Evolutionary conservation across 2,797 vertebrate genomes (phyloP).

Genomic region (Austrolebias charrua): DNA sequence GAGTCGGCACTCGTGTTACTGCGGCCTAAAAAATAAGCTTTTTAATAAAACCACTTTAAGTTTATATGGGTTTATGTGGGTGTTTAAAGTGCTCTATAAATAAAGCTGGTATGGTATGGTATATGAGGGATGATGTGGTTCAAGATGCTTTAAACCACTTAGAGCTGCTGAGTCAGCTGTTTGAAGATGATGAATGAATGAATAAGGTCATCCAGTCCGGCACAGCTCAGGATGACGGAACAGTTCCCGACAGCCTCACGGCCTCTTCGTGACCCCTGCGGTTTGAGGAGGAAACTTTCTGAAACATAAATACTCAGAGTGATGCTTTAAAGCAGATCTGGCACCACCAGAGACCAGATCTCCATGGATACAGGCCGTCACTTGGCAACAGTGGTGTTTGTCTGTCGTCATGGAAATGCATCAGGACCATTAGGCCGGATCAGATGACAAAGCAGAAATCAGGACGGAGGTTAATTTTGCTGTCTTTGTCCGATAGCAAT

Average conservation of each 20-base stretch:
- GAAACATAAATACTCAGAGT: background rate
- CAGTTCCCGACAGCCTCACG: background rate
- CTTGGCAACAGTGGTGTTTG: slow-evolving; percentile 64
- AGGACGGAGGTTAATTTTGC: background rate
- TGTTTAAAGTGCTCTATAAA: no score
- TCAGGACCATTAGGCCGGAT: slow-evolving; percentile 1
- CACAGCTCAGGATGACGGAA: slow-evolving; percentile 22
- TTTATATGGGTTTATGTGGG: no score
- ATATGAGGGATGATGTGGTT: background rate
- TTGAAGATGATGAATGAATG: background rate
- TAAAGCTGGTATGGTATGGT: no score
- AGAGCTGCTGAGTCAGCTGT: background rate
- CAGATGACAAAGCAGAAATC: slow-evolving; percentile 11
- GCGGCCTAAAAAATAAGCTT: background rate
- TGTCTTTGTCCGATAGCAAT: background rate
- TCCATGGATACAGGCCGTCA: slow-evolving; percentile 59
- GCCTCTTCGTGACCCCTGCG: slow-evolving; percentile 28
- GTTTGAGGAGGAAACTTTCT: slow-evolving; percentile 9
- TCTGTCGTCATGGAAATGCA: slow-evolving; percentile 65
- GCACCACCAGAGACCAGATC: slow-evolving; percentile 53
- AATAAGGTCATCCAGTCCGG: background rate
- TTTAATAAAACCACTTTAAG: background rate
- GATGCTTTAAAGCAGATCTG: slow-evolving; percentile 46
- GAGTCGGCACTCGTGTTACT: background rate
- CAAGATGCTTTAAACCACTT: background rate